Conservation (phyloP, 2,113 vertebrate species). For the Tyrannus savana region DNA sequence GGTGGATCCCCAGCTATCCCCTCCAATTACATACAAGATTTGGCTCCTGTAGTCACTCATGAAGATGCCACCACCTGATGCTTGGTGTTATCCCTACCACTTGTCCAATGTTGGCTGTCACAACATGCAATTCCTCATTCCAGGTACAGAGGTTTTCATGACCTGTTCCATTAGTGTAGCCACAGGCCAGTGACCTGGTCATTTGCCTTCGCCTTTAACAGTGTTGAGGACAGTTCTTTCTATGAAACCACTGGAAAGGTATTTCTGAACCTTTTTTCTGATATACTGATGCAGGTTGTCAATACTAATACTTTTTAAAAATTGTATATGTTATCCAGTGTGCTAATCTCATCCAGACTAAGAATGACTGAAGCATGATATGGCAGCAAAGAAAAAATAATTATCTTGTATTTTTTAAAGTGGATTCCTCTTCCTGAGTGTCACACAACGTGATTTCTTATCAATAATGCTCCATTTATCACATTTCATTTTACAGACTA, state of each 20-base stretch:
- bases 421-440: neutral
- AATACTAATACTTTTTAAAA: neutral
- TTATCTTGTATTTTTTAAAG: neutral
- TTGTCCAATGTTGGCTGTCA: neutral
- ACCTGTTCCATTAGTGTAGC: neutral
- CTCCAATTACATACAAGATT: neutral
- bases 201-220: neutral
- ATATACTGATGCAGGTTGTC: neutral
- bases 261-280: neutral
- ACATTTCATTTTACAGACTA: neutral
- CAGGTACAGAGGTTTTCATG: rapidly evolving
- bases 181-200: neutral
- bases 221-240: neutral
- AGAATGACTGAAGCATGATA: neutral
- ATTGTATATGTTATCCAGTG: neutral
- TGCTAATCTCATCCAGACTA: neutral
- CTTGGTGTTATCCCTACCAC: neutral
- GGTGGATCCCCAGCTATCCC: rapidly evolving
- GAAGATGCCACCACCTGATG: too few species aligned
- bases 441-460: neutral
- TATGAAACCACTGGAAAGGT: neutral
- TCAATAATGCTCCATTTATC: neutral
- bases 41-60: neutral
- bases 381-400: neutral
- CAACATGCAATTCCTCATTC: neutral